Percentiles rank a stretch among this genome's conserved stretches.
Conservation (phyloP, 2,797 vertebrate species). For the Eleutherodactylus coqui region DNA sequence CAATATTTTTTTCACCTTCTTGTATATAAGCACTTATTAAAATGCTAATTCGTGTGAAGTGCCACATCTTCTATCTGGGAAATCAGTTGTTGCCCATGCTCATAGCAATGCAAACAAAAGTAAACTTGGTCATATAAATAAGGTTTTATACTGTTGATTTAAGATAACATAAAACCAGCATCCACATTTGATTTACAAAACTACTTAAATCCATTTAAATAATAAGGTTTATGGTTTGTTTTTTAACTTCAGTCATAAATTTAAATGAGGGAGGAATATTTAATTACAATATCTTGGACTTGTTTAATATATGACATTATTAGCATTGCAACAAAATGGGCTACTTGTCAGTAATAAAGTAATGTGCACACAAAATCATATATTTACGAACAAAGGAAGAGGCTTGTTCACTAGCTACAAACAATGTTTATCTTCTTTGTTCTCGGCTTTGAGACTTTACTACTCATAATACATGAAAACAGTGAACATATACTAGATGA, state of each 20-base stretch:
- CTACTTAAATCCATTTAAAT: constrained; percentile 58
- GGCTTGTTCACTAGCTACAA: constrained; percentile 31
- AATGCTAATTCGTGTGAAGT: constrained; percentile 5
- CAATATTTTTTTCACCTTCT: background rate
- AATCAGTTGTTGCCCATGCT: background rate
- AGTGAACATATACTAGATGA: background rate
- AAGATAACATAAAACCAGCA: constrained; percentile 23
- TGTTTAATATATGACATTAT: constrained; percentile 72
- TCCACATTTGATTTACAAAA: constrained; percentile 55
- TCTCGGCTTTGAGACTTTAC: background rate
- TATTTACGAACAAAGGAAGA: background rate
- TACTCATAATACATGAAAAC: background rate
- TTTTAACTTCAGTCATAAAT: constrained; percentile 63
- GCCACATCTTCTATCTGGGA: background rate
- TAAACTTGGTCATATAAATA: constrained; percentile 12
- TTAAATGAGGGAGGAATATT: constrained; percentile 64
- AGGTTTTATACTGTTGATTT: constrained; percentile 41
- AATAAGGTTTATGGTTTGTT: constrained; percentile 62
- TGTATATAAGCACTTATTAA: background rate
- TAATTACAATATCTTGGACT: constrained; percentile 71
- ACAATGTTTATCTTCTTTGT: constrained; percentile 28
- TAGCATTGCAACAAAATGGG: constrained; percentile 62
- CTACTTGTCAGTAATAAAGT: constrained; percentile 70
- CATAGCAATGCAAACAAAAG: background rate
- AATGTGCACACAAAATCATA: constrained; percentile 69